Evolutionary conservation across 2,797 vertebrate genomes (phyloP).

Genomic region (Eulemur coronatus): DNA sequence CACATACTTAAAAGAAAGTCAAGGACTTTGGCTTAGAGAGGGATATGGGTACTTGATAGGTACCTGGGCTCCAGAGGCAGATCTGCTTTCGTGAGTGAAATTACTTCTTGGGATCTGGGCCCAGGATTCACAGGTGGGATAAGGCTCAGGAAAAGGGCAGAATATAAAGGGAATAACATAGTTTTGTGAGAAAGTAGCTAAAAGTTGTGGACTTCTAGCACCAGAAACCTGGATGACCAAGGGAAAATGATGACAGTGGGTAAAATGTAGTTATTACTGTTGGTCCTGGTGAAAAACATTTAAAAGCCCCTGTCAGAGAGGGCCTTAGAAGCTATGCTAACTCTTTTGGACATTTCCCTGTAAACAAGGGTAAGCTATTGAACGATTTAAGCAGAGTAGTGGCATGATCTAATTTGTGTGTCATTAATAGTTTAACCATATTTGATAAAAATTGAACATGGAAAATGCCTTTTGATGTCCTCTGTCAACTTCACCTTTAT

Average conservation of each 20-base stretch:
- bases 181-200: neutral
- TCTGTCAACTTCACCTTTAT: neutral
- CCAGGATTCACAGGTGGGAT: neutral
- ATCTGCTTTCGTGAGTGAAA: neutral
- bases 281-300: slow-evolving; percentile 1
- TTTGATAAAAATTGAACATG: neutral
- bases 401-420: slow-evolving; percentile 36
- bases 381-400: slow-evolving; percentile 18
- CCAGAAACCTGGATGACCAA: neutral
- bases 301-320: neutral
- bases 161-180: neutral
- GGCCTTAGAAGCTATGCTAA: neutral
- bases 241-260: neutral
- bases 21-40: neutral
- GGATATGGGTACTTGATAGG: neutral
- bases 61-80: neutral
- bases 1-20: neutral
- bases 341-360: slow-evolving; percentile 20
- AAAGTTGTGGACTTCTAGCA: neutral
- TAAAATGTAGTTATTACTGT: neutral
- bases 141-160: neutral
- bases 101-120: neutral
- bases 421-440: neutral
- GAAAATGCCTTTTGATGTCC: neutral
- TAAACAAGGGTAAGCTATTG: slow-evolving; percentile 29